Evolutionary conservation across 2,113 vertebrate species (phyloP), one percentile per base, ranked within the genome.

Genomic region (Ancistrus triradiatus): DNA sequence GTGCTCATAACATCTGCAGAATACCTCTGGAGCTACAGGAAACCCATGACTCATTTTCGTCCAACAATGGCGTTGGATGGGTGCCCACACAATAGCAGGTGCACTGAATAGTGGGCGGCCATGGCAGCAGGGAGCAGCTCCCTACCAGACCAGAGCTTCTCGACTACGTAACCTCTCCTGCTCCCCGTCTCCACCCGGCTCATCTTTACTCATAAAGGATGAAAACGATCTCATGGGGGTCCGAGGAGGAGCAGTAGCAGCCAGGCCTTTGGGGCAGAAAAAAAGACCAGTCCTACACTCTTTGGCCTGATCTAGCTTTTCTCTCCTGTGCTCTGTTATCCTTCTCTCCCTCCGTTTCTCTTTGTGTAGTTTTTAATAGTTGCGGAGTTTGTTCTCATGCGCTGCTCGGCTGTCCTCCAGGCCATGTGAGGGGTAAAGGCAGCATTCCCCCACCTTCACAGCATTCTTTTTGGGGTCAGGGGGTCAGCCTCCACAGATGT

Each of bases 401-500:
- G 81, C 74, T 83, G 78, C 73, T 79, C 66, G 84, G 77, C 67
- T 13, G 69, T 81, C 33, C 82, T 87, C 83, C 78, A 84, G 87
- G 87, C 86, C 81, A 77, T 81, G 65, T 75, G 50, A 80, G 76
- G 76, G 79, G 78, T 85, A 78, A 83, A 90, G 81, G 76, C 15
- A 3, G 72, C 80, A 85, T 89, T 90, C 86, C 83, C 76, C 85
- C 82, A 90, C 86, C 88, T 90, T 92, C 89, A 85, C 82, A 91
- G 84, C 90, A 91, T 94, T 93, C 90, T 92, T 92, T 90, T 84
- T 74, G 72, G 80, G 91, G 90, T 95, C 84, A 86, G 78, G 82
- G 87, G 90, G 91, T 93, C 90, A 90, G 76, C 82, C 86, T 87
- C 88, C 88, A 85, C 90, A 92, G 91, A 88, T 89, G 78, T 90